Evolutionary conservation across 53 echinoderm and acorn worm genomes (phyloP).

Genomic region (Astropecten irregularis): DNA sequence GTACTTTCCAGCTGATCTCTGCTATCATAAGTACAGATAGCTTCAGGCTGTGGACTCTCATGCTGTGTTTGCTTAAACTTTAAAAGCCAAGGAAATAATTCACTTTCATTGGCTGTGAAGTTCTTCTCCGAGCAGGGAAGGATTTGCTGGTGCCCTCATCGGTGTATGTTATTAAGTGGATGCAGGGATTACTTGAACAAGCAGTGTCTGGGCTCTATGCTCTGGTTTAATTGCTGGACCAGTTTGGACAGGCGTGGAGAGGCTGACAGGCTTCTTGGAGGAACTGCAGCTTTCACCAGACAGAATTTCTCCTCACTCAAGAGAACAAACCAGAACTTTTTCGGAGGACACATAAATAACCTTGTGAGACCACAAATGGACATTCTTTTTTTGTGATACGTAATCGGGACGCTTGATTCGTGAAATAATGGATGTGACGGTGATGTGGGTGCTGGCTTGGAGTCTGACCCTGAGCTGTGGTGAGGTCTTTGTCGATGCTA

Average conservation of each 20-base stretch:
- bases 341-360: too few relatives aligned
- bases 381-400: too few relatives aligned
- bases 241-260: not conserved
- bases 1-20: too few relatives aligned
- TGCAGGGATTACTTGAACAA: slow-evolving; percentile 23
- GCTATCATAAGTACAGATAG: too few relatives aligned
- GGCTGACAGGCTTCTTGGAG: not conserved
- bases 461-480: slow-evolving; percentile 3
- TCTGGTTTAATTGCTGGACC: not conserved
- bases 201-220: not conserved
- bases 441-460: not conserved
- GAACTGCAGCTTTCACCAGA: not conserved
- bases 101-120: too few relatives aligned
- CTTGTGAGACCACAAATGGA: too few relatives aligned
- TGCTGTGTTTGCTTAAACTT: too few relatives aligned
- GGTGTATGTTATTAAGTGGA: not conserved
- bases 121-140: not conserved
- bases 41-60: too few relatives aligned
- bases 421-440: too few relatives aligned
- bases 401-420: too few relatives aligned
- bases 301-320: too few relatives aligned
- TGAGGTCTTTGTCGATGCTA: not conserved
- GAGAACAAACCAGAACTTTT: not conserved
- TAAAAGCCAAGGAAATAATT: too few relatives aligned
- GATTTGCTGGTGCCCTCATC: slow-evolving; percentile 27